These are phyloP conservation scores for Sciurus vulgaris DNA, from an alignment of 2,797 vertebrate species.

Conservation along the genomic window DNA sequence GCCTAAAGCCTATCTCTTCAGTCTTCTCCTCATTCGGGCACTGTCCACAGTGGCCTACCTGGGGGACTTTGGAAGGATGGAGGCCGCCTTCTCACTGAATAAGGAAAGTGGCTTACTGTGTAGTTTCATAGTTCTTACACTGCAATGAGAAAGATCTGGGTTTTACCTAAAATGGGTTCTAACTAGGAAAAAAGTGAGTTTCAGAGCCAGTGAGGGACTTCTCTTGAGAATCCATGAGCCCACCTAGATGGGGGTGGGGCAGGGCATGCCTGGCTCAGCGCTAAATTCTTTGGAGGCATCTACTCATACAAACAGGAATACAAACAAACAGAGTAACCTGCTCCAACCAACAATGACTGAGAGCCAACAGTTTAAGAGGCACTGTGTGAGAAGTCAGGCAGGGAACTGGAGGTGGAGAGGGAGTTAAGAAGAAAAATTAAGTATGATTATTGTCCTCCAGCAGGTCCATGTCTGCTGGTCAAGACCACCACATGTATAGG, in stretches of 20 bases:
- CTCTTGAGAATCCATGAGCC: not conserved
- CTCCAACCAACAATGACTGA: not conserved
- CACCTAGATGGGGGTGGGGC: not conserved
- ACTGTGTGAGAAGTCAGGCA: not conserved
- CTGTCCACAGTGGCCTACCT: too few species aligned
- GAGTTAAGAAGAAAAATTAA: not conserved
- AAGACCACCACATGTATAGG: not conserved
- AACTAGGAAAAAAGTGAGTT: not conserved
- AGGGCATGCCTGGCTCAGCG: not conserved
- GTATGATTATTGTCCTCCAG: not conserved
- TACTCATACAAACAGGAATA: not conserved
- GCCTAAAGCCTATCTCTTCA: not conserved
- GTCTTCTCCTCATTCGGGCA: accelerated
- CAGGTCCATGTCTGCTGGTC: not conserved
- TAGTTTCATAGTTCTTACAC: not conserved
- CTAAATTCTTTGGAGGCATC: not conserved
- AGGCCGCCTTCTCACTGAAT: not conserved
- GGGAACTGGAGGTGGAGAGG: not conserved
- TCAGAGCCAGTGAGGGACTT: not conserved
- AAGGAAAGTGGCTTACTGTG: not conserved
- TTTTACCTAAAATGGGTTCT: not conserved
- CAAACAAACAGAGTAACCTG: not conserved
- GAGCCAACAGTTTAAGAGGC: not conserved
- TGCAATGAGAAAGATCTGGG: not conserved
- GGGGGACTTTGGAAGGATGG: not conserved